Evolutionary conservation across 2,797 vertebrate species (phyloP), one percentile per base, ranked within the genome.

Genomic region (Ceryle rudis): DNA sequence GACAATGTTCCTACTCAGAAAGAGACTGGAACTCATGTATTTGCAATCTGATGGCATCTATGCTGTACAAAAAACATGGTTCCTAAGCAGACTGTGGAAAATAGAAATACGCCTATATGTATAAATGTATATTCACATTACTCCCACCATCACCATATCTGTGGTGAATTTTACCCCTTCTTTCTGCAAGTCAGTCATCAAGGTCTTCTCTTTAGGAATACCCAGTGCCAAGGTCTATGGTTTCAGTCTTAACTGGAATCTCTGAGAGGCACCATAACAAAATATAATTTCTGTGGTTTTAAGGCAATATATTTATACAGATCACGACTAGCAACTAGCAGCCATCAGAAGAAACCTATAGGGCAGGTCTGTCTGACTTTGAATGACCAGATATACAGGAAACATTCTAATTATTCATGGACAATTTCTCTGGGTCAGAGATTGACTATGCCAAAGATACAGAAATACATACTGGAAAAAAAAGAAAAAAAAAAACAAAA

Each of bases 111-210:
- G 7, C 7, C n/a, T 11, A 1, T 5, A 39, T 2, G 8, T 19
- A 4, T 17, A 65, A n/a, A 18, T 33, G 6, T 12, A 14, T 15
- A 52, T 58, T 81, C 52, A 10, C 10, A 58, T 13, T 33, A 29
- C 42, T 74, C 72, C 31, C n/a, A 86, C 49, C 25, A 91, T 15
- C 66, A 64, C 9, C 13, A 4, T 6, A 29, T 69, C 67, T 0
- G 0, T 15, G 25, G n/a, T 44, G 11, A 1, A 0, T 37, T 79
- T 79, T 47, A 81, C 6, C 22, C 26, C 6, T 69, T 70, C 57
- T n/a, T 62, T 69, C 46, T 71, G 23, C 72, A 74, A 14, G 10
- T n/a, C 66, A 54, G 20, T 21, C 67, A 84, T 22, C 28, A 89
- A 41, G 44, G 20, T 31, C 55, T 75, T 81, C 13, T 41, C 71